phyloP scores from a whole-genome alignment of 2,888 invertebrate species.

The Muscina levida region DNA sequence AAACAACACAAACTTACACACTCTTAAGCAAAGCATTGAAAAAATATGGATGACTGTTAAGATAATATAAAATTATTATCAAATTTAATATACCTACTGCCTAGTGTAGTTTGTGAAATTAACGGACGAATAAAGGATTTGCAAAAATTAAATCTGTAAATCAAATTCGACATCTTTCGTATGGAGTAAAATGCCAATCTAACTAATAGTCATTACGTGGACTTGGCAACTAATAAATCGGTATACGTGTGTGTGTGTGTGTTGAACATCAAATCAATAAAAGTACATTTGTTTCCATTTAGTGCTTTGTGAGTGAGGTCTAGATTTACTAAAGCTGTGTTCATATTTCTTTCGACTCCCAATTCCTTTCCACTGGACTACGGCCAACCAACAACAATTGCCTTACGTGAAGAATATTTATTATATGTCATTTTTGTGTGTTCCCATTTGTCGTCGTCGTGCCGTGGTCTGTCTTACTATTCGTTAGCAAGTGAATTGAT shows the following conservation, averaged over 20 bases:
- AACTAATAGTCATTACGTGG: conserved; percentile 25
- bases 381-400: too few relatives aligned
- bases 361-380: too few relatives aligned
- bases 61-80: conserved; percentile 36
- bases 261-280: conserved; percentile 58
- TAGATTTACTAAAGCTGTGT: conserved; percentile 8
- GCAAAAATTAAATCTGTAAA: too few relatives aligned
- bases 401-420: conserved; percentile 41
- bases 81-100: conserved; percentile 28
- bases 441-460: conserved; percentile 4
- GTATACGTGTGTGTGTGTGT: too few relatives aligned
- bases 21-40: conserved; percentile 38
- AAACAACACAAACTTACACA: conserved; percentile 14
- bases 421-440: conserved; percentile 10
- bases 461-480: neutral
- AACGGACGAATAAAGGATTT: conserved; percentile 29
- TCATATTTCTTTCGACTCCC: conserved; percentile 11
- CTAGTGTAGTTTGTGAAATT: conserved; percentile 31
- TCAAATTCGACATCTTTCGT: too few relatives aligned
- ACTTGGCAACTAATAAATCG: too few relatives aligned
- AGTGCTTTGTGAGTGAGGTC: conserved; percentile 45
- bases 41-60: conserved; percentile 53
- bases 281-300: conserved; percentile 42
- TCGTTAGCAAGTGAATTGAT: too few relatives aligned
- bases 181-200: too few relatives aligned